Base-by-base conservation (phyloP, 2,888 invertebrate genomes). In the Branchellion lobata region DNA sequence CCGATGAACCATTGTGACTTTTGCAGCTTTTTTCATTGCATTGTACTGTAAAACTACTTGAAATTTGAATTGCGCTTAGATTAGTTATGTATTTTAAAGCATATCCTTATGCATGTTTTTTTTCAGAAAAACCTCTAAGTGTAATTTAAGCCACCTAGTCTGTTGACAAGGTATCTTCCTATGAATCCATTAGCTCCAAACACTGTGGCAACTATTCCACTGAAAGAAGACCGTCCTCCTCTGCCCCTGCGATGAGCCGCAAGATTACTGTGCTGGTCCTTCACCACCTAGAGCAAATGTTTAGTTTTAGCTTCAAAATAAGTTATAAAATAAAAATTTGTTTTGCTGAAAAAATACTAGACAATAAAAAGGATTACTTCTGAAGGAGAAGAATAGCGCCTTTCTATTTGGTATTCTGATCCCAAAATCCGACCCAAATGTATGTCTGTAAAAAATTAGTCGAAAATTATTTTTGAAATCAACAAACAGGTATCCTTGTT, bases 141-240 rank as follows among this genome's bases (percentile, higher is more conserved):
- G n/a, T n/a, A n/a, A n/a, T n/a, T n/a, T n/a, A n/a, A n/a, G 82
- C 93, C 94, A 84, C 96, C 98, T 79, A 99, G 89, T 85, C 92
- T 92, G 86, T 95, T 96, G 87, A 93, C 92, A 24, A 98, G 91
- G 89, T 93, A 92, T 83, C 92, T 90, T 0, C 98, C 99, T 0
- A 97, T 88, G 85, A 94, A 95, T 0, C 98, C 98, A 51, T 92
- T 92, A 79, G 92, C 91, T 77, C 98, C 98, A 87, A 98, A 97
- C 0, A 99, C 93, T n/a, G 99, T 99, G n/a, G 94, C 95, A 1
- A 98, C 95, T 79, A 94, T 90, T 0, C 99, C 99, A 89, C 93
- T 98, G 88, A 98, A 99, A 85, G 96, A 97, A 84, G 93, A 93
- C 51, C 99, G 91, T 27, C 97, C 98, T 31, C 90, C 90, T 53